These are phyloP conservation scores for Thereva nobilitata DNA, from an alignment of 2,888 invertebrate species.

Conservation along the genomic window DNA sequence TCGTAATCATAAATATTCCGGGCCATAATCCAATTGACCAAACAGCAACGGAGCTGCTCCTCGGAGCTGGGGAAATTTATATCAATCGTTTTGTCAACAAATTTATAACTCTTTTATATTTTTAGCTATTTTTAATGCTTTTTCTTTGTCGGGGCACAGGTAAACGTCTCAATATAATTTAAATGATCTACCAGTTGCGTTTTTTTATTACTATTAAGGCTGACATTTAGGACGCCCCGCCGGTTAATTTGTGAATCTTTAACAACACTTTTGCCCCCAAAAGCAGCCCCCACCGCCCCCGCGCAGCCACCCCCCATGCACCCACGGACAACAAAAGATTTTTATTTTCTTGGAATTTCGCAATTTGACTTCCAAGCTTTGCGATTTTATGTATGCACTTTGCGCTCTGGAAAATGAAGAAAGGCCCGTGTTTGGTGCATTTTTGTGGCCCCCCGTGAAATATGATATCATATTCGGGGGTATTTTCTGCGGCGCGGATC, in stretches of 20 bases:
- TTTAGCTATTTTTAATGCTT: slow-evolving; percentile 27
- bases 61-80: slow-evolving; percentile 17
- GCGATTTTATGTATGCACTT: too few species aligned
- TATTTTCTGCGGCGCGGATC: too few species aligned
- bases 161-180: background rate
- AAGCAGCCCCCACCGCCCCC: slow-evolving; percentile 16
- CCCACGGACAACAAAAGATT: too few species aligned
- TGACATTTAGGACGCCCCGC: slow-evolving; percentile 16
- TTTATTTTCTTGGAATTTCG: too few species aligned
- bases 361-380: too few species aligned
- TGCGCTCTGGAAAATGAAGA: too few species aligned
- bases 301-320: slow-evolving; percentile 1
- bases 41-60: too few species aligned
- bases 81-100: slow-evolving; percentile 36
- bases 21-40: too few species aligned
- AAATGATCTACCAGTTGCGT: background rate
- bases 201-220: slow-evolving; percentile 12
- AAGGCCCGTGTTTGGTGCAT: too few species aligned
- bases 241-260: slow-evolving; percentile 30
- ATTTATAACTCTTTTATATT: slow-evolving; percentile 34
- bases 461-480: too few species aligned
- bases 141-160: slow-evolving; percentile 20
- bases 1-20: too few species aligned
- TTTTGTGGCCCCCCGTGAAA: too few species aligned
- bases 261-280: slow-evolving; percentile 20